These are phyloP conservation scores for Agrilus planipennis DNA, from an alignment of 1,140 invertebrate species.

Conservation along the genomic window DNA sequence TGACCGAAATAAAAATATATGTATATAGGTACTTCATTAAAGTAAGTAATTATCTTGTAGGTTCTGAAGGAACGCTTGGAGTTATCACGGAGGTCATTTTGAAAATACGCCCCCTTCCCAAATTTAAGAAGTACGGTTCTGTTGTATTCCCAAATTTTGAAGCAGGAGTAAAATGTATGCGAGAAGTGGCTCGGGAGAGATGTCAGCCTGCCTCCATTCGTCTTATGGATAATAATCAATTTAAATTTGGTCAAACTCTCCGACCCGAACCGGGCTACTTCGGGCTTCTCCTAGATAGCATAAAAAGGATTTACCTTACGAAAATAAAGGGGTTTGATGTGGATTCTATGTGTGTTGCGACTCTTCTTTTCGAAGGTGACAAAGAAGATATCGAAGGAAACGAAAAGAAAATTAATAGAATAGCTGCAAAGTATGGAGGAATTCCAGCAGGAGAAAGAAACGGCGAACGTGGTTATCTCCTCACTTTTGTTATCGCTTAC, in stretches of 20 bases:
- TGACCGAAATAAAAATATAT: too few relatives aligned
- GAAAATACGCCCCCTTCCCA: constrained; percentile 85
- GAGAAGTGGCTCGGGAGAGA: constrained; percentile 64
- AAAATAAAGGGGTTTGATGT: constrained; percentile 82
- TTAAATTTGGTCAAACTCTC: constrained; percentile 83
- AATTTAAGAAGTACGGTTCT: constrained; percentile 78
- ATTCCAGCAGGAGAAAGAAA: constrained; percentile 85
- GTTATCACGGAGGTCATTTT: constrained; percentile 89
- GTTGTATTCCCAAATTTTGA: constrained; percentile 91
- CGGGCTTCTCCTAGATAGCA: constrained; percentile 57
- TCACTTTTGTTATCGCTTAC: constrained; percentile 99
- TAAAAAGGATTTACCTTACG: constrained; percentile 86
- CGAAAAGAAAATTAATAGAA: constrained; percentile 73
- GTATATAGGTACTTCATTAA: too few relatives aligned
- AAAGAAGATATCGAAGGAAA: constrained; percentile 59
- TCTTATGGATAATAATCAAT: constrained; percentile 96
- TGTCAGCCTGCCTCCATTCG: constrained; percentile 86
- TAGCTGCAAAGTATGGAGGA: constrained; percentile 62
- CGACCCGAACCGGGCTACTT: constrained; percentile 64
- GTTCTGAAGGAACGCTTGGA: constrained; percentile 92
- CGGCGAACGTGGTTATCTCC: constrained; percentile 86
- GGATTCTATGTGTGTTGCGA: constrained; percentile 76
- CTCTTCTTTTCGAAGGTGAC: constrained; percentile 83
- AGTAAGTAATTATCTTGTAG: too few relatives aligned
- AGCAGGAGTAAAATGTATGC: constrained; percentile 72